Percentiles rank a stretch among this genome's conserved stretches.
These are phyloP conservation scores for Trichonephila clavata DNA, from an alignment of 1,140 invertebrate genomes.

Conservation along the genomic window DNA sequence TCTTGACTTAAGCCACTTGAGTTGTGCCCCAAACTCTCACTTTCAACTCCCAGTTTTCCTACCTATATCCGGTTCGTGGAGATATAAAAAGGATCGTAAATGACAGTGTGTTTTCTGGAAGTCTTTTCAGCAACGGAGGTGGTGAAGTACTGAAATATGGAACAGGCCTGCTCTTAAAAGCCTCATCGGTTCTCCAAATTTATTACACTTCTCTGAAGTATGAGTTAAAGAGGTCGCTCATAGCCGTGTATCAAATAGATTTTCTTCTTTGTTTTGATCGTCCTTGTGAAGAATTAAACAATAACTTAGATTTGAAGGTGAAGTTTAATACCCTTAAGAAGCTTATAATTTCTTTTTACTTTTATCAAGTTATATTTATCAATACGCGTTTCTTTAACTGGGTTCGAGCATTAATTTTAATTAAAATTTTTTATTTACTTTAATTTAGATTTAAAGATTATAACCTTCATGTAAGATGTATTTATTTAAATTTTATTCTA, in stretches of 20 bases:
- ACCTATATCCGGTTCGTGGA: constrained; percentile 41
- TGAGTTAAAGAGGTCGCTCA: constrained; percentile 43
- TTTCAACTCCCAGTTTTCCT: constrained; percentile 39
- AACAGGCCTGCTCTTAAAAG: constrained; percentile 57
- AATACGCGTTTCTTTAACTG: too few species aligned
- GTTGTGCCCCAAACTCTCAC: not conserved
- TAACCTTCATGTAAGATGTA: too few species aligned
- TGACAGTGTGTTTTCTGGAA: constrained; percentile 55
- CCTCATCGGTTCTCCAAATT: constrained; percentile 60
- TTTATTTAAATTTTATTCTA: too few species aligned
- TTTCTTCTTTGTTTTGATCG: not conserved
- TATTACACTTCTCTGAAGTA: constrained; percentile 35
- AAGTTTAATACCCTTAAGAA: not conserved
- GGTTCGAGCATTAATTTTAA: too few species aligned
- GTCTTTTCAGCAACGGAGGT: not conserved
- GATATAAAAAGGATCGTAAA: constrained; percentile 66
- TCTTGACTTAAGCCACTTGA: constrained; percentile 5
- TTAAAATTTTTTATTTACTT: too few species aligned
- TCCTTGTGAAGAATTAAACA: not conserved
- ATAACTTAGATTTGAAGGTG: not conserved
- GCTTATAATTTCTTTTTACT: not conserved
- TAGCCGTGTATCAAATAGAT: constrained; percentile 19
- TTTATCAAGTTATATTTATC: too few species aligned
- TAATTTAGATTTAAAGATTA: too few species aligned
- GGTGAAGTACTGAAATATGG: constrained; percentile 54